A percentile compares a stretch with the other conserved stretches of the same genome.
Conservation (phyloP, 92 coral and sea anemone species). For the Bergia sp. region DNA sequence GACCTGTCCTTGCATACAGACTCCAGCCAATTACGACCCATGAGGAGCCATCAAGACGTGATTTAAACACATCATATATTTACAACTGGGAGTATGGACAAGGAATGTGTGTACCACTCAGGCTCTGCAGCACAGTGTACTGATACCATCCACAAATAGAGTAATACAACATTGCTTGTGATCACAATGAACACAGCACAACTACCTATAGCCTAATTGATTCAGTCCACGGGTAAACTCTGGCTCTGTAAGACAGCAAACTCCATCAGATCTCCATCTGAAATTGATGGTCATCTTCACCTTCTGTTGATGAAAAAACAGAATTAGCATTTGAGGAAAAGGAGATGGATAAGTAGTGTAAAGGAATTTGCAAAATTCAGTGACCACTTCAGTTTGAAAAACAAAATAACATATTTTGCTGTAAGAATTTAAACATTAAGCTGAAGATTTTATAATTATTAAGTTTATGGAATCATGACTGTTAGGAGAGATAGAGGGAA, state of each 20-base stretch:
- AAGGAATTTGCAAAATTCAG: too few species aligned
- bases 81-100: slow-evolving; percentile 23
- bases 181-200: slow-evolving; percentile 4
- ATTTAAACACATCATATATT: slow-evolving; percentile 27
- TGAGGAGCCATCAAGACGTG: background rate
- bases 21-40: background rate
- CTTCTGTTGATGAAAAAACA: slow-evolving; percentile 43
- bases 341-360: background rate
- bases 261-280: slow-evolving; percentile 90
- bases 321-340: background rate
- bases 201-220: slow-evolving; percentile 27
- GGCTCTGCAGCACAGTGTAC: background rate
- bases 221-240: slow-evolving; percentile 2
- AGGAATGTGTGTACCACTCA: slow-evolving; percentile 31
- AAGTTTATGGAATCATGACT: too few species aligned
- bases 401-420: background rate
- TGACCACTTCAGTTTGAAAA: background rate
- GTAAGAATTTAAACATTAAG: too few species aligned
- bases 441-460: too few species aligned
- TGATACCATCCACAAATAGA: background rate
- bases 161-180: slow-evolving; percentile 42
- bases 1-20: background rate
- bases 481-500: background rate
- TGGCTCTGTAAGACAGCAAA: background rate
- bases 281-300: slow-evolving; percentile 88